Base-by-base conservation (phyloP, 2,888 invertebrate genomes). In the Trichogramma evanescens region DNA sequence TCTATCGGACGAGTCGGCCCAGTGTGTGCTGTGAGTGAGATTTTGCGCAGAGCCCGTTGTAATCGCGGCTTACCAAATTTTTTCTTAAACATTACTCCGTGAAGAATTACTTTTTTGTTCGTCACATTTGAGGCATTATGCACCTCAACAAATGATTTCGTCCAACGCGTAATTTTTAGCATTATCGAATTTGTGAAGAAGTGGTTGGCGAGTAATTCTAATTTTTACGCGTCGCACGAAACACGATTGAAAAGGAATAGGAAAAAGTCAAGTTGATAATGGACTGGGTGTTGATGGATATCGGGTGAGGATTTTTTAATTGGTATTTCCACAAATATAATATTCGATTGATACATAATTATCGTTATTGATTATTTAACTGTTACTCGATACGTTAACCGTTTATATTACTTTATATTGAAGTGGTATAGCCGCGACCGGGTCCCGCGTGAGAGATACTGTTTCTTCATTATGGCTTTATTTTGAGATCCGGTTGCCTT, bases 1-100 rank as follows among this genome's bases (percentile, higher is more conserved):
- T 86, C 87, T 88, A 88, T 88, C 90, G 91, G 91, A 91, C 91
- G 90, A 89, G 86, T 85, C 87, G 91, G 91, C 90, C 91, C 90
- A 89, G 87, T 88, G 87, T 82, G 81, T 83, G 83, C 84, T 83
- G 84, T 83, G 83, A 83, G 82, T 82, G 82, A 80, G 79, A 82
- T 78, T 78, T 77, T 78, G 80, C 80, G 79, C 79, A 79, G 78
- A 77, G 72, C 69, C 73, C 74, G 73, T 68, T 63, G 68, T 69
- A 66, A 69, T 72, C 74, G 74, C 76, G 73, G 72, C 74, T 60
- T 55, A 58, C 68, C 67, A 70, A 49, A 38, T 53, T 56, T 53
- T 10, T 44, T 56, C 49, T 54, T 13, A 39, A 45, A 48, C 13
- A n/a, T 44, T 39, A 13, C 26, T 38, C n/a, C 9, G 5, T 39